phyloP scores from a whole-genome alignment of 92 coral and sea anemone species.

The Siderastrea radians region DNA sequence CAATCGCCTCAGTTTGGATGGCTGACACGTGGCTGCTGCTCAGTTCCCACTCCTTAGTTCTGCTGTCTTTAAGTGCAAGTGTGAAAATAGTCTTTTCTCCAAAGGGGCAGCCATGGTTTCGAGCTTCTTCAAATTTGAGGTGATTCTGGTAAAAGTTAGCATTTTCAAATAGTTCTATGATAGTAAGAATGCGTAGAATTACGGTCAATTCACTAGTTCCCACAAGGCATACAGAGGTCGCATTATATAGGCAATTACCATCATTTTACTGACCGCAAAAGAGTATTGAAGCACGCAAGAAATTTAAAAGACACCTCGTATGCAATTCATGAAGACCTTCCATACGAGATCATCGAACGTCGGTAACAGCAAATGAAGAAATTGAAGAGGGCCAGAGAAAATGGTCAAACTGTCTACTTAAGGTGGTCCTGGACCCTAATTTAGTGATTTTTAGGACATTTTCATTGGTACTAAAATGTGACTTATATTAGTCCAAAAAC shows the following conservation, averaged over 20 bases:
- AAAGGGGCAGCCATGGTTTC: constrained; percentile 34
- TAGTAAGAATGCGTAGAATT: neutral
- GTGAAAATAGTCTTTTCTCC: constrained; percentile 39
- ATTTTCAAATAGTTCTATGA: constrained; percentile 24
- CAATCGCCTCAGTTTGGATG: constrained; percentile 16
- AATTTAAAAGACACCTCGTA: too few species aligned
- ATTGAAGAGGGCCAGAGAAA: too few species aligned
- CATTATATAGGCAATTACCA: constrained; percentile 46
- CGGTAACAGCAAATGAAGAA: too few species aligned
- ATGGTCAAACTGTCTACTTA: too few species aligned
- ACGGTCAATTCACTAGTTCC: neutral
- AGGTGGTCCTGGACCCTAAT: too few species aligned
- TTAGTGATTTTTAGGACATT: too few species aligned
- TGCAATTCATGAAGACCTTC: too few species aligned
- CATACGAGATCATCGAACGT: too few species aligned
- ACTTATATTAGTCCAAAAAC: too few species aligned
- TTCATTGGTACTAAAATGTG: too few species aligned
- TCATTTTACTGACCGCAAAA: neutral
- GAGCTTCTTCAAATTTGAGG: constrained; percentile 34
- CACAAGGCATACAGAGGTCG: constrained; percentile 22
- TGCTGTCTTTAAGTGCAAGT: constrained; percentile 36
- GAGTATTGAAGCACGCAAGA: too few species aligned
- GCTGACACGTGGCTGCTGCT: constrained; percentile 4
- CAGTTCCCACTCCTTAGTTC: constrained; percentile 30
- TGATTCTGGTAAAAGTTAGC: constrained; percentile 44